phyloP scores from a whole-genome alignment of 2,888 invertebrate species.

The Hypsopygia costalis region DNA sequence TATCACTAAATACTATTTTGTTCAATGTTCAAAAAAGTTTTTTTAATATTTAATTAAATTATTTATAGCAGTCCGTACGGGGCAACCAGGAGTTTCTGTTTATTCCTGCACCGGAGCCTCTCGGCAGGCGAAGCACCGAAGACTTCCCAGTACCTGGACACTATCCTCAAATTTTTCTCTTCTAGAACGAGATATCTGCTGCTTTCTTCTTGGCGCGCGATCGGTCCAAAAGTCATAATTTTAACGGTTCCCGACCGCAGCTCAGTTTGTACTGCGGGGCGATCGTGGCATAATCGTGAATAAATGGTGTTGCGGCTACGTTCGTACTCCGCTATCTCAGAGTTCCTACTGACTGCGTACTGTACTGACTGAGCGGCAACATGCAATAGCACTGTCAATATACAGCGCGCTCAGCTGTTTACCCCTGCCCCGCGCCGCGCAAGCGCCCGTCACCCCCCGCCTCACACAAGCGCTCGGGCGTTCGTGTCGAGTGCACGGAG shows the following conservation, averaged over 20 bases:
- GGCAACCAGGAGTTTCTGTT: conserved; percentile 49
- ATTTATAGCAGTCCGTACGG: conserved; percentile 64
- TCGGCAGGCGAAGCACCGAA: conserved; percentile 60
- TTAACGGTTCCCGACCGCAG: conserved; percentile 70
- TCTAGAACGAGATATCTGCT: conserved; percentile 68
- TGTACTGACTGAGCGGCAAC: conserved; percentile 67
- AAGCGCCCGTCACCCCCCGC: conserved; percentile 47
- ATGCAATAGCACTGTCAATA: conserved; percentile 79
- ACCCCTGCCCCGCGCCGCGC: conserved; percentile 57
- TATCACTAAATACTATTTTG: conserved; percentile 50
- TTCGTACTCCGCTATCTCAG: conserved; percentile 68
- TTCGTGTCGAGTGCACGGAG: conserved; percentile 22
- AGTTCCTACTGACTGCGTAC: conserved; percentile 76
- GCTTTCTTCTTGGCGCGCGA: conserved; percentile 67
- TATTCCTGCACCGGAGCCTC: conserved; percentile 64
- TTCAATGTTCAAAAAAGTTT: conserved; percentile 46
- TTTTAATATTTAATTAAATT: conserved; percentile 29
- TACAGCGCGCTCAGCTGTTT: conserved; percentile 82
- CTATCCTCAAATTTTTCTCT: conserved; percentile 72
- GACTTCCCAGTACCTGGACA: conserved; percentile 75
- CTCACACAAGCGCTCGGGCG: conserved; percentile 37
- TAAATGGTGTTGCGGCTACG: conserved; percentile 56
- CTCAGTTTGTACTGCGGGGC: conserved; percentile 69
- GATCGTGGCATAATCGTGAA: conserved; percentile 68
- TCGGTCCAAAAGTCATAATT: conserved; percentile 79